Evolutionary conservation across 2,888 invertebrate species (phyloP), one percentile per base, ranked within the genome.

Genomic region (Ormyrus thymus): DNA sequence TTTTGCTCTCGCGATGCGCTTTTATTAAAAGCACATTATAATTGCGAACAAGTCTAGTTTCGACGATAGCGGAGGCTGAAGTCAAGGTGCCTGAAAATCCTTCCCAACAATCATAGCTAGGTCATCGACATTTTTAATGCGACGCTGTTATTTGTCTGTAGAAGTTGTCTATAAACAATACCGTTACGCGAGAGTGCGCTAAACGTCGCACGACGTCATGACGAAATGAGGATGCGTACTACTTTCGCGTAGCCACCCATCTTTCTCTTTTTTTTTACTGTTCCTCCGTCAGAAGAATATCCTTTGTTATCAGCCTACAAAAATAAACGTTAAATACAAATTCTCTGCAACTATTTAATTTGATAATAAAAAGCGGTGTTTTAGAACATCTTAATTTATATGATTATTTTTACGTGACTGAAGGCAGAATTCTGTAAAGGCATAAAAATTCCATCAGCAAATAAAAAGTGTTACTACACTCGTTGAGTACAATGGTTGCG

Each of bases 221-320:
- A 82, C 73, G 83, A 83, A 84, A 84, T 76, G 83, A 84, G 83
- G 84, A 82, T 83, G 79, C 82, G 84, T 81, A 82, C 84, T 83
- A 84, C 84, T 84, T 84, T 84, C 82, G 64, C 71, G 15, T 7
- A 15, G 45, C 50, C 50, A 53, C 50, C 68, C 46, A n/a, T 59
- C 46, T 75, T 51, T 75, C 68, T 75, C 51, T 10, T 45, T 59
- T 43, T 48, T 59, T 59, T 70, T 10, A 29, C 45, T 58, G 43
- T 74, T 65, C 43, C 46, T 65, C 65, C 59, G 61, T n/a, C 15
- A 48, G 58, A 68, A 55, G 13, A 7, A 68, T 51, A 50, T 48
- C 58, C 46, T 58, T 70, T 70, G 48, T 70, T 70, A 70, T 48
- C 29, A 29, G 29, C 29, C 3, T 29, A 29, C 29, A 29, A 29